Conservation (phyloP, 2,113 vertebrate species). For the Corapipo altera region DNA sequence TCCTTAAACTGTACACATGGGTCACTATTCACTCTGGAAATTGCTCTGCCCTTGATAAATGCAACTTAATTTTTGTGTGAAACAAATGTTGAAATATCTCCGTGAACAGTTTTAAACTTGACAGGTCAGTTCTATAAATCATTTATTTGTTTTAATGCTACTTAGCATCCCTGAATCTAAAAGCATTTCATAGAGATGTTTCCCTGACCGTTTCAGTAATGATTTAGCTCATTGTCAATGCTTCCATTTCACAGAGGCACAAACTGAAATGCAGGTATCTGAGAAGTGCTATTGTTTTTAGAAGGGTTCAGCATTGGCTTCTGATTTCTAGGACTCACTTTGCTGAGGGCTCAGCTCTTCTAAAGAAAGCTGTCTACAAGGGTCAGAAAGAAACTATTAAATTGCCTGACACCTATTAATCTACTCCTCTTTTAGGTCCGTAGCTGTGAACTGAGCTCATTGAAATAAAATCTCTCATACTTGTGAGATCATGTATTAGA, state of each 20-base stretch:
- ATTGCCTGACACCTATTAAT: conserved; percentile 34
- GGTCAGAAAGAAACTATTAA: conserved; percentile 34
- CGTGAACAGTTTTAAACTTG: neutral
- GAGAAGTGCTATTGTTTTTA: neutral
- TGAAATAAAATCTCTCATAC: conserved; percentile 37
- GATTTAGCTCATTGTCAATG: neutral
- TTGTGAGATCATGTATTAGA: conserved; percentile 7
- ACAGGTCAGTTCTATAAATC: neutral
- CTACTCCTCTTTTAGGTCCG: neutral
- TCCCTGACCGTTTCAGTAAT: neutral
- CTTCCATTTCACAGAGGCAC: neutral
- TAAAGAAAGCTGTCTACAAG: neutral
- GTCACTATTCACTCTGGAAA: neutral
- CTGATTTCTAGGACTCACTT: conserved; percentile 8
- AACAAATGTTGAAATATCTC: neutral
- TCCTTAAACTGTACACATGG: neutral
- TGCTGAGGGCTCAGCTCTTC: neutral
- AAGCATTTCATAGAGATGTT: neutral
- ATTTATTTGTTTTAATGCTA: neutral
- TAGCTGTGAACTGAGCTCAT: conserved; percentile 22
- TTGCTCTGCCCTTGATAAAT: neutral
- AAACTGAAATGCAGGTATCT: neutral
- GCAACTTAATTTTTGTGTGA: neutral
- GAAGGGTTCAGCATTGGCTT: neutral
- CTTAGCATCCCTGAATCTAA: neutral